phyloP scores from a whole-genome alignment of 1,140 invertebrate species.

The Cyphomyrmex costatus region DNA sequence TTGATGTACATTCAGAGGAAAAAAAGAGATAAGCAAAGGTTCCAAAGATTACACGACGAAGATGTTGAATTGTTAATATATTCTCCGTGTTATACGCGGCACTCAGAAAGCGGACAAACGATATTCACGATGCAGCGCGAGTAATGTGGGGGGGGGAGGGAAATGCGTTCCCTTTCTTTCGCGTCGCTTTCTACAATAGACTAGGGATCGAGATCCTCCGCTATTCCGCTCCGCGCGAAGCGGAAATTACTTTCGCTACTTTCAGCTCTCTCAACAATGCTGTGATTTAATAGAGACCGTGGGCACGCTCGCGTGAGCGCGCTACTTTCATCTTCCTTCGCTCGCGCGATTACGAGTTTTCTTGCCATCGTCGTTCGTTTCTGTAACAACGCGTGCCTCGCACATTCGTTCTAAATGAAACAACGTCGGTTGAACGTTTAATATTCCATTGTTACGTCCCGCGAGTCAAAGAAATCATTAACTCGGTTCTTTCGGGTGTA shows the following conservation, averaged over 20 bases:
- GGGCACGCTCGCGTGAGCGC: slow-evolving; percentile 12
- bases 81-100: slow-evolving; percentile 7
- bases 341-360: slow-evolving; percentile 57
- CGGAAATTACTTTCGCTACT: slow-evolving; percentile 75
- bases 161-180: slow-evolving; percentile 52
- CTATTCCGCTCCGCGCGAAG: slow-evolving; percentile 39
- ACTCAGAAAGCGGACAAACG: slow-evolving; percentile 5
- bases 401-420: neutral
- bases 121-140: slow-evolving; percentile 10
- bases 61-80: slow-evolving; percentile 49
- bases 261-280: slow-evolving; percentile 68
- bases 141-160: neutral
- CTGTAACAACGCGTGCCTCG: neutral
- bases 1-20: neutral
- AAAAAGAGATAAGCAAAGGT: neutral
- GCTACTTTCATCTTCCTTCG: slow-evolving; percentile 69
- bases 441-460: slow-evolving; percentile 31
- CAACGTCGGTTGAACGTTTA: slow-evolving; percentile 15
- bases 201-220: slow-evolving; percentile 61
- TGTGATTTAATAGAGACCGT: slow-evolving; percentile 65
- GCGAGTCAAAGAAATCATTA: slow-evolving; percentile 18
- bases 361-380: slow-evolving; percentile 7
- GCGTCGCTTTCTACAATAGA: slow-evolving; percentile 63
- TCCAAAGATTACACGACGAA: neutral
- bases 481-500: neutral